Conservation (phyloP, 1,140 invertebrate genomes). For the Ganaspis sp. region DNA sequence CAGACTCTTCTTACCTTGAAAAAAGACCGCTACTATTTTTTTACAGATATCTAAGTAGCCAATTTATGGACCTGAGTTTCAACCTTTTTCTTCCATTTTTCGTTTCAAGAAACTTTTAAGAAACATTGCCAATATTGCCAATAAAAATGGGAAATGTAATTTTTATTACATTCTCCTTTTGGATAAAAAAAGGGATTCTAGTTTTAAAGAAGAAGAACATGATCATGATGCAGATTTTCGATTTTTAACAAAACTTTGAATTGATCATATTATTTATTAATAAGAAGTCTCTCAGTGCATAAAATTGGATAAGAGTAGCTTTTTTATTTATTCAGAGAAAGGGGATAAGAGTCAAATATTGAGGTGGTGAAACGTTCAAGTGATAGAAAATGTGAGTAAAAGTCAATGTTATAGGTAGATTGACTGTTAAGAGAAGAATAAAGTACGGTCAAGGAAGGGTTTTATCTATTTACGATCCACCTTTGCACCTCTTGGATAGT, state of each 20-base stretch:
- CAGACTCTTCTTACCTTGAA: constrained; percentile 15
- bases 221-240: too few species aligned
- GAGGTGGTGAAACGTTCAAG: neutral
- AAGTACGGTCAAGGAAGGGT: constrained; percentile 52
- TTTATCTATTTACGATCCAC: constrained; percentile 58
- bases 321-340: neutral
- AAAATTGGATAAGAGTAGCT: too few species aligned
- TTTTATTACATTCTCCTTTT: too few species aligned
- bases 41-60: constrained; percentile 9
- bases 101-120: neutral
- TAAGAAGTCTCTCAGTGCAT: too few species aligned
- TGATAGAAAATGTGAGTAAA: neutral
- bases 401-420: neutral
- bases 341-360: neutral
- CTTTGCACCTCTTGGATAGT: constrained; percentile 54
- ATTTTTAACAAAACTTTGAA: too few species aligned
- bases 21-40: neutral
- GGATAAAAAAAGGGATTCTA: too few species aligned
- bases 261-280: too few species aligned
- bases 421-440: constrained; percentile 41
- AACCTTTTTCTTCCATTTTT: neutral
- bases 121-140: neutral
- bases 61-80: constrained; percentile 5
- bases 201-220: too few species aligned
- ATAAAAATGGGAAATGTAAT: neutral